phyloP scores from a whole-genome alignment of 1,140 invertebrate genomes.

The Sinella curviseta region DNA sequence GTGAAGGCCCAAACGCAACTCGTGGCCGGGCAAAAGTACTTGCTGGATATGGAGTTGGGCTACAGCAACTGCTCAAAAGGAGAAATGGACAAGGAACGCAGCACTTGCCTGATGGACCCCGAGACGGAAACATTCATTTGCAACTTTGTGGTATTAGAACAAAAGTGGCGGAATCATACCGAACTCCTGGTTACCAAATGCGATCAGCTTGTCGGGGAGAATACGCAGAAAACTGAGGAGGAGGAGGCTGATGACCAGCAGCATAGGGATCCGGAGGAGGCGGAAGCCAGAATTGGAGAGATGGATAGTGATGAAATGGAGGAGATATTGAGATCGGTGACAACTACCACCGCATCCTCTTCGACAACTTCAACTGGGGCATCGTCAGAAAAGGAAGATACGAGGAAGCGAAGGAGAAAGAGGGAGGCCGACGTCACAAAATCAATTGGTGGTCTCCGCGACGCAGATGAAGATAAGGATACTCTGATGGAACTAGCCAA shows the following conservation, averaged over 20 bases:
- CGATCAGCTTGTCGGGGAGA: not conserved
- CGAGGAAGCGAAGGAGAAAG: slow-evolving; percentile 45
- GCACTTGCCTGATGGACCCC: slow-evolving; percentile 34
- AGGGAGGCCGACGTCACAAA: slow-evolving; percentile 52
- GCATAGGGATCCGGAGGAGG: not conserved
- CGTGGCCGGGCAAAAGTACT: slow-evolving; percentile 45
- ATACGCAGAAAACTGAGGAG: not conserved
- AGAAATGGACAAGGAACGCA: not conserved
- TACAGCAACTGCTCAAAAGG: slow-evolving; percentile 36
- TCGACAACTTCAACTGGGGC: slow-evolving; percentile 49
- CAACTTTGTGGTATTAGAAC: slow-evolving; percentile 44
- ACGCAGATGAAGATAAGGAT: slow-evolving; percentile 50
- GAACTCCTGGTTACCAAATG: slow-evolving; percentile 33
- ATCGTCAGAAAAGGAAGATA: not conserved
- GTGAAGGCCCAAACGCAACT: slow-evolving; percentile 47
- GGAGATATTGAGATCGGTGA: not conserved
- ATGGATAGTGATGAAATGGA: slow-evolving; percentile 3
- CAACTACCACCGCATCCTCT: not conserved
- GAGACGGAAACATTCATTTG: slow-evolving; percentile 33
- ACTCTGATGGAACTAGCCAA: slow-evolving; percentile 54
- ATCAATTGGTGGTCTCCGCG: slow-evolving; percentile 53
- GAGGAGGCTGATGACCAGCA: not conserved
- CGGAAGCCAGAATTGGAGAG: not conserved
- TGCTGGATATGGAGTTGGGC: slow-evolving; percentile 40
- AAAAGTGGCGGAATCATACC: slow-evolving; percentile 39